Conservation (phyloP, 2,113 vertebrate species). For the Pyrgilauda ruficollis region DNA sequence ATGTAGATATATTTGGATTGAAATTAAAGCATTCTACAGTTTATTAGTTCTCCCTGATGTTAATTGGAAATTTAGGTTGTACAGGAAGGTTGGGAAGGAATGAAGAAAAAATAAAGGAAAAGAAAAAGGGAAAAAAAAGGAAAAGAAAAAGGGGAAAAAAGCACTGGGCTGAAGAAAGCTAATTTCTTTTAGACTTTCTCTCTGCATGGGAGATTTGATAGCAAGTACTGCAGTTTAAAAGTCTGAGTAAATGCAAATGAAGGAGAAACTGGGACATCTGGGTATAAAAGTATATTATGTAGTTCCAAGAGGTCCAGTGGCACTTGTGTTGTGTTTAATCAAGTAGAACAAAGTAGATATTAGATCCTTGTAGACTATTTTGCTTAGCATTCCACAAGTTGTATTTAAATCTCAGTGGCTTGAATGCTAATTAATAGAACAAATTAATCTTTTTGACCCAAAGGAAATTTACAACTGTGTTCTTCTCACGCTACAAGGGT, state of each 20-base stretch:
- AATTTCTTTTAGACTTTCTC: background rate
- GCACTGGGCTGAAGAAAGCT: background rate
- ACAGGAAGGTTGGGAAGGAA: background rate
- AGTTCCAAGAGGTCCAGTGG: slow-evolving; percentile 55
- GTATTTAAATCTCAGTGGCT: slow-evolving; percentile 43
- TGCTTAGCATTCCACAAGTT: slow-evolving; percentile 50
- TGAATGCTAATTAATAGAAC: slow-evolving; percentile 44
- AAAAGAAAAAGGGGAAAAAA: background rate
- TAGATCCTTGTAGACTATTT: slow-evolving; percentile 52
- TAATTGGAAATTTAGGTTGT: background rate
- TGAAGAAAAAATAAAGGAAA: too few species aligned
- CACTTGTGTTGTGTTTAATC: slow-evolving; percentile 56
- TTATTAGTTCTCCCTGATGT: background rate
- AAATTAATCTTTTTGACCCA: slow-evolving; percentile 66
- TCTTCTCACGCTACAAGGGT: slow-evolving; percentile 29
- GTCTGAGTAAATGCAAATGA: slow-evolving; percentile 53
- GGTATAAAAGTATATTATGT: slow-evolving; percentile 49
- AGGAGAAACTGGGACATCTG: slow-evolving; percentile 50
- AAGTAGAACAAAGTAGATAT: slow-evolving; percentile 53
- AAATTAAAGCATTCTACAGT: background rate
- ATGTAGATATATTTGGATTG: background rate
- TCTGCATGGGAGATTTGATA: slow-evolving; percentile 40
- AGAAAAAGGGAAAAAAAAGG: background rate
- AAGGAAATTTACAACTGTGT: slow-evolving; percentile 62
- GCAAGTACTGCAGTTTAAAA: background rate